Percentiles rank a stretch among this genome's conserved stretches.
Conservation (phyloP, 2,797 vertebrate species). For the Tauraco hartlaubi region DNA sequence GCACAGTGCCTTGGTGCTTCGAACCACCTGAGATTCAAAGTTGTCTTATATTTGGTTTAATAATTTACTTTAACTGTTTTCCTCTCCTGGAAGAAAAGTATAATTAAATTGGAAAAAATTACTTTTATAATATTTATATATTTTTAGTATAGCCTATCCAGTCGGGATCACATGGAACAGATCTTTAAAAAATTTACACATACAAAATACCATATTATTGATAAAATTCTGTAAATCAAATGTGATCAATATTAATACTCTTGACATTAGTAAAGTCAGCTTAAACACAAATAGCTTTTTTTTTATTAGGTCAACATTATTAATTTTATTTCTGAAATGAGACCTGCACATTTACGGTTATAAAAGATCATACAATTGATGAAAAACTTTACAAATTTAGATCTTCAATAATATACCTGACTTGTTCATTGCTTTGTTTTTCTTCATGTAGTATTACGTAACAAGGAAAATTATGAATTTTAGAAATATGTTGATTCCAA, state of each 20-base stretch:
- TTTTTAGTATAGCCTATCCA: neutral
- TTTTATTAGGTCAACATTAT: neutral
- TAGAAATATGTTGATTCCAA: neutral
- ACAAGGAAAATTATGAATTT: neutral
- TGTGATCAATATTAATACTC: neutral
- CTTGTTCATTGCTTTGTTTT: neutral
- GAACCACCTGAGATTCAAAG: neutral
- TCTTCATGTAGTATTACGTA: neutral
- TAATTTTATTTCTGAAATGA: neutral
- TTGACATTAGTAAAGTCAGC: neutral
- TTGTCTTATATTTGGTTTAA: neutral
- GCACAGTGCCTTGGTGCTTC: rapidly evolving
- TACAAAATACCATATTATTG: neutral
- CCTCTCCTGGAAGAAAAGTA: neutral
- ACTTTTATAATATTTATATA: neutral
- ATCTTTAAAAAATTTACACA: neutral
- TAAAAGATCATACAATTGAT: neutral
- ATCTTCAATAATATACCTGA: neutral
- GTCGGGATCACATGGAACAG: neutral
- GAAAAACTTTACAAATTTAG: neutral
- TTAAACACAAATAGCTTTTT: neutral
- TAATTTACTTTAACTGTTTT: neutral
- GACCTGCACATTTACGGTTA: neutral
- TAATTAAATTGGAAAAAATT: neutral
- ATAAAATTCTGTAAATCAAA: neutral